These are phyloP conservation scores for Lacerta viridis DNA, from an alignment of 2,797 vertebrate species.

Conservation along the genomic window DNA sequence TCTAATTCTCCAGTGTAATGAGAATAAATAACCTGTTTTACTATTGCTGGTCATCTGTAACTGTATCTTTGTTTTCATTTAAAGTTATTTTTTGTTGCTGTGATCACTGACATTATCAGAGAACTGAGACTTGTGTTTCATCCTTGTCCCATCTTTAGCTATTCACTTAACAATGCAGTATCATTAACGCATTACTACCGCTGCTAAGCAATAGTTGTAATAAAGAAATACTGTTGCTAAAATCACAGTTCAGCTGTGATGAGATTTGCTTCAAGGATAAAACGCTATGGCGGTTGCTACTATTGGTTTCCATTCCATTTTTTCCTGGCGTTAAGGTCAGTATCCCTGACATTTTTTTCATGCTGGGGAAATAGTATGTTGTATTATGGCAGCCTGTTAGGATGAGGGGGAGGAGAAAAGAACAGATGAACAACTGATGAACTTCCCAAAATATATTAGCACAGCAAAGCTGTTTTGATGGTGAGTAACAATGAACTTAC, in stretches of 20 bases:
- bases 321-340: not conserved
- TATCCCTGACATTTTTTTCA: not conserved
- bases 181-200: not conserved
- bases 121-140: not conserved
- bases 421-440: not conserved
- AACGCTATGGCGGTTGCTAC: not conserved
- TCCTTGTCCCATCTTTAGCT: not conserved
- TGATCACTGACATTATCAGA: not conserved
- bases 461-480: not conserved
- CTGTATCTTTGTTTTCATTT: not conserved
- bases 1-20: not conserved
- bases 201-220: not conserved
- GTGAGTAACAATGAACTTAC: not conserved
- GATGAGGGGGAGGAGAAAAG: not conserved
- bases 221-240: not conserved
- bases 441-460: not conserved
- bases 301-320: not conserved
- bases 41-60: not conserved
- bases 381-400: not conserved
- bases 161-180: not conserved
- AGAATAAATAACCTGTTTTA: not conserved
- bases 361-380: not conserved
- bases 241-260: not conserved
- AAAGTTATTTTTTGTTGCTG: not conserved
- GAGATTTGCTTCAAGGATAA: not conserved